Evolutionary conservation across 1,140 invertebrate species (phyloP), one percentile per base, ranked within the genome.

Genomic region (Drosophila ambigua): DNA sequence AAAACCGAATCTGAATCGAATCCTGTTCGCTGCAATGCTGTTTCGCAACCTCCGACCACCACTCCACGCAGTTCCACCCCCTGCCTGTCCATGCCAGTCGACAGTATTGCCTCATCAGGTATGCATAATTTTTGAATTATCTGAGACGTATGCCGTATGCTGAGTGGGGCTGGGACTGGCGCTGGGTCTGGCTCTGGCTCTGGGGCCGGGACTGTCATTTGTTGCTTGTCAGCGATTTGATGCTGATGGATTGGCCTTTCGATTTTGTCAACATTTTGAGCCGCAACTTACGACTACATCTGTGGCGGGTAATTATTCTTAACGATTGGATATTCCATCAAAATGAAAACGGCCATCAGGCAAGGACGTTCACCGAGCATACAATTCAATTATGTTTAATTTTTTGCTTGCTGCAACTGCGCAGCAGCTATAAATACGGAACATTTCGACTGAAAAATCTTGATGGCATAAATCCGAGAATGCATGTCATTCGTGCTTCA

Each of bases 41-140:
- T 85, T 81, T 77, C 67, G 73, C 77, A 84, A 83, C 68, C 11
- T 44, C 23, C 72, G 49, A 79, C 58, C 69, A 79, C 58, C 69
- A 31, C 60, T 35, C 28, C 51, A 50, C 48, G 44, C 43, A 45
- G 43, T 39, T 31, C 23, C 53, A 45, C 35, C 41, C 39, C 35
- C 11, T 39, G 9, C 2, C 28, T 8, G 28, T 8, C 28, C 26
- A 28, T 35, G 45, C 35, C 45, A 26, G 15, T 43, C 48, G 48
- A 57, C 44, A 53, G 67, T 50, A 44, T 53, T 74, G 69, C 72
- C 71, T 55, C 72, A 74, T 59, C 31, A 24, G 41, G 71, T 51
- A 53, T 65, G 71, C 71, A 74, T 53, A 74, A 52, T 72, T 73
- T 26, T 43, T 44, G 43, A 55, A 53, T 48, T 48, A 59, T 35